Conservation (phyloP, 92 coral and sea anemone species). For the Palythoa heliodiscus region DNA sequence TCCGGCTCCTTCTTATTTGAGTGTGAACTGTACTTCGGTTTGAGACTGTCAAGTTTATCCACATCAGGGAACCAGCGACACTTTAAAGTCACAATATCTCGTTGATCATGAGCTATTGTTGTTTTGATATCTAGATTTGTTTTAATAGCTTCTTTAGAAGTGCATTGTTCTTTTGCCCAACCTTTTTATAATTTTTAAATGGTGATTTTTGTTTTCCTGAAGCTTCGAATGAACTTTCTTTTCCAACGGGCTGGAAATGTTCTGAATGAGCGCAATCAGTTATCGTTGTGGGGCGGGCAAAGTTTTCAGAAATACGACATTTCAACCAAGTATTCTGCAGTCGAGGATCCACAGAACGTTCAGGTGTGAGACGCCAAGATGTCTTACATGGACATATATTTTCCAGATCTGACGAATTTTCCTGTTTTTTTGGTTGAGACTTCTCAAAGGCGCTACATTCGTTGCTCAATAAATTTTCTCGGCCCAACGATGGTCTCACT, state of each 20-base stretch:
- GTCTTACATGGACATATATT: background rate
- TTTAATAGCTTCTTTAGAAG: background rate
- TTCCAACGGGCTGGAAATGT: background rate
- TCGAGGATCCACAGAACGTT: background rate
- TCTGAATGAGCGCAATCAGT: background rate
- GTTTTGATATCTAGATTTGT: background rate
- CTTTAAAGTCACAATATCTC: slow-evolving; percentile 7
- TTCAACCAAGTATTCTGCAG: background rate
- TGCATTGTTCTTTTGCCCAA: background rate
- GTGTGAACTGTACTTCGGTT: slow-evolving; percentile 35
- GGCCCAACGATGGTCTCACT: background rate
- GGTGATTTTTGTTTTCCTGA: background rate
- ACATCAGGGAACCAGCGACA: slow-evolving; percentile 61
- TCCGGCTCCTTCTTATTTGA: slow-evolving; percentile 36
- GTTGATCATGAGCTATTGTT: background rate
- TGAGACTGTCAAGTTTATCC: slow-evolving; percentile 61
- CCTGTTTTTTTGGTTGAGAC: background rate
- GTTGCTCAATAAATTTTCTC: background rate
- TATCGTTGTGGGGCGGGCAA: background rate
- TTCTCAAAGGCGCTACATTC: background rate
- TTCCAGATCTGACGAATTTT: background rate
- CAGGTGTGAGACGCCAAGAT: background rate
- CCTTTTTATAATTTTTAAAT: background rate
- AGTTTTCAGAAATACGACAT: background rate
- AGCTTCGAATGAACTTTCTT: background rate